Percentiles rank a stretch among this genome's conserved stretches.
Evolutionary conservation across 2,113 vertebrate genomes (phyloP).

Genomic region (Chaetodon auriga): DNA sequence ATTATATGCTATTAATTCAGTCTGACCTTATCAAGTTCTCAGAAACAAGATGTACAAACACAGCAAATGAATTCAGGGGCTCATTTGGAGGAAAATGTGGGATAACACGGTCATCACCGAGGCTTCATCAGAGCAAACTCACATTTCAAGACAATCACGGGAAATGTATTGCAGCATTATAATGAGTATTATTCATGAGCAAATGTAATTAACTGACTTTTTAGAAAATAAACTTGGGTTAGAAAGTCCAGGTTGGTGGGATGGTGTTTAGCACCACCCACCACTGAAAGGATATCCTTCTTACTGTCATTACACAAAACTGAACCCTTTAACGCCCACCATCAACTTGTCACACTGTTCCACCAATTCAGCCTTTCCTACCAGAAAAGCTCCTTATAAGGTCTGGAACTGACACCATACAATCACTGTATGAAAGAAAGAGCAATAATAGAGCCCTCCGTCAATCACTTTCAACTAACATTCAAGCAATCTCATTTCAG

Average conservation of each 20-base stretch:
- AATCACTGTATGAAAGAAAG: background rate
- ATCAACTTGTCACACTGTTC: background rate
- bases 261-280: background rate
- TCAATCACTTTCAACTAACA: background rate
- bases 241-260: background rate
- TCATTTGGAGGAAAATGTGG: background rate
- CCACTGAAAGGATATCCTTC: background rate
- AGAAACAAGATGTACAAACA: conserved; percentile 12
- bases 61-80: background rate
- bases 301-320: background rate
- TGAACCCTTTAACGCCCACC: background rate
- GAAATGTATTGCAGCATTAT: background rate
- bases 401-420: background rate
- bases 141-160: background rate
- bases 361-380: background rate
- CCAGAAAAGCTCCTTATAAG: background rate
- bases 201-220: background rate
- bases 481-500: background rate
- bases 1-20: conserved; percentile 18
- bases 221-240: background rate
- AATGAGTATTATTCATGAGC: background rate
- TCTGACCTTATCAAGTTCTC: background rate
- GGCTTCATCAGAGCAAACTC: background rate
- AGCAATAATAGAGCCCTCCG: background rate
- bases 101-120: background rate